Percentiles rank a stretch among this genome's conserved stretches.
Conservation (phyloP, 2,113 vertebrate species). For the Polypterus senegalus region DNA sequence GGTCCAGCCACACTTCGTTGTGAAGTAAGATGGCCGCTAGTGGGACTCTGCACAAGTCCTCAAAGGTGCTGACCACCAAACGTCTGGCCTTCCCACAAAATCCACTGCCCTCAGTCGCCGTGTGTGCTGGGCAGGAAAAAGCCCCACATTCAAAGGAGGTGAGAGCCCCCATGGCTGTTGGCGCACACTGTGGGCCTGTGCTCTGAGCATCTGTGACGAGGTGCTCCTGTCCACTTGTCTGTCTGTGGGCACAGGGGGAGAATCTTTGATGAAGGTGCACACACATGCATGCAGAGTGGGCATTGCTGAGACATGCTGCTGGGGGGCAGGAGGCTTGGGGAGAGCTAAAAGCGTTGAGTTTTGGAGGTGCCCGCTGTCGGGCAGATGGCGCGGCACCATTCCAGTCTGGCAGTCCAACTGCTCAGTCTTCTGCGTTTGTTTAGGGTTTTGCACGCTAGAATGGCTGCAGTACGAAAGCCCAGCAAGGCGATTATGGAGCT, state of each 20-base stretch:
- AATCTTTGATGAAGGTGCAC: not conserved
- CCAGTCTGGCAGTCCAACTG: constrained; percentile 73
- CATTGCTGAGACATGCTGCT: constrained; percentile 66
- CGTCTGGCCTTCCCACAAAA: too few relatives aligned
- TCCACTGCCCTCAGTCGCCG: too few relatives aligned
- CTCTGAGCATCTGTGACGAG: too few relatives aligned
- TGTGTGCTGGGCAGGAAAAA: too few relatives aligned
- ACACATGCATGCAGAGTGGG: not conserved
- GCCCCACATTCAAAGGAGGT: too few relatives aligned
- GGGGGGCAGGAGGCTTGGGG: constrained; percentile 72
- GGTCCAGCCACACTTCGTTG: too few relatives aligned
- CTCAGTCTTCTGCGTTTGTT: constrained; percentile 56
- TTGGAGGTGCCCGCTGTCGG: constrained; percentile 66
- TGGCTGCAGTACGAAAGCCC: constrained; percentile 65
- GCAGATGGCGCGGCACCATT: constrained; percentile 71
- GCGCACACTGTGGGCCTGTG: too few relatives aligned
- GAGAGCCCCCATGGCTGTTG: too few relatives aligned
- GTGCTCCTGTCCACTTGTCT: not conserved
- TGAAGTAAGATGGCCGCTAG: too few relatives aligned
- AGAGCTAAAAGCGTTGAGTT: constrained; percentile 76
- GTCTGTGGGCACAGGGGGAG: not conserved
- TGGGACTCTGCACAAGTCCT: too few relatives aligned
- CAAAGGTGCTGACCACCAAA: too few relatives aligned
- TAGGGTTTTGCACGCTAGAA: constrained; percentile 69
- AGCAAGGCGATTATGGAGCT: constrained; percentile 14